Evolutionary conservation across 2,113 vertebrate species (phyloP), one percentile per base, ranked within the genome.

Genomic region (Diadophis punctatus): DNA sequence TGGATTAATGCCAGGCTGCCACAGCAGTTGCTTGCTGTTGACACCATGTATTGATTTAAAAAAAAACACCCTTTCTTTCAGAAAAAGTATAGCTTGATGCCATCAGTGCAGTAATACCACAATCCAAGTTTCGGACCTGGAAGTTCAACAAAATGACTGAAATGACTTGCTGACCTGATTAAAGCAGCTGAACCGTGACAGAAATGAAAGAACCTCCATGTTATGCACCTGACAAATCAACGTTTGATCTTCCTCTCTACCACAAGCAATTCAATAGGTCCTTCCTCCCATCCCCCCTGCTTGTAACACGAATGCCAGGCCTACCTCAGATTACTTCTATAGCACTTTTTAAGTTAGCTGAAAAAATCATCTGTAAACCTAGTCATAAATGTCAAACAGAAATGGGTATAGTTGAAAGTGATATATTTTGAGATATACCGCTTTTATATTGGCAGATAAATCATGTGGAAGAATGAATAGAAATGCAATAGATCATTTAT

Each of bases 171-270:
- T 86, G 88, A 90, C 85, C 92, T 86, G 88, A 92, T 92, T 92
- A 92, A 92, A 86, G 52, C 46, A 86, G 30, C 55, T 93, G 92
- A 93, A 93, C 88, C n/a, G 1, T 86, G 86, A 86, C 55, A 10
- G 88, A 52, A 90, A 90, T 86, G 88, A 93, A 90, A 90, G 52
- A 90, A 86, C 46, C 23, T 22, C 80, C 43, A 3, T 60, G 30
- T 86, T 93, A 90, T 60, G 39, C 80, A 86, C 30, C 48, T 90
- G 92, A 92, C 88, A 92, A 90, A 92, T 92, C 88, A 90, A 90
- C 46, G 30, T 86, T 93, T 93, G 88, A 90, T 90, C 74, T 90
- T 92, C 48, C 55, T 90, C 16, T 60, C 4, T 92, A 80, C 25
- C 8, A 20, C 91, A 55, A 14, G 34, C 49, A 92, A 60, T 86